Evolutionary conservation across 2,888 invertebrate species (phyloP), one percentile per base, ranked within the genome.

Genomic region (Drosophila stalkeri): DNA sequence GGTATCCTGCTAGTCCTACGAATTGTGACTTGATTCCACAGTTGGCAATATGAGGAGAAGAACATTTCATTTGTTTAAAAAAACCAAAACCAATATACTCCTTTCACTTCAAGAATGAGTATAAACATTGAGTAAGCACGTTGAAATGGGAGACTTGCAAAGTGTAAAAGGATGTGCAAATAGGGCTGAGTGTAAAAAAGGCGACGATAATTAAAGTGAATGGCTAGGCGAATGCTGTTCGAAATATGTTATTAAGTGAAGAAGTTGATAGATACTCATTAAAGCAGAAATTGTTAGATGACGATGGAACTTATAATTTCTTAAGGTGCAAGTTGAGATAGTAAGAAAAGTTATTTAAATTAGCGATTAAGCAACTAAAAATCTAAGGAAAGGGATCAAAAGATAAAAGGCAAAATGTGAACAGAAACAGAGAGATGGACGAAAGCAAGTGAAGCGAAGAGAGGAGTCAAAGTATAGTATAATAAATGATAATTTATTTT

Each of bases 131-230:
- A 31, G 35, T 23, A 41, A 18, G 35, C 59, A 62, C 56, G 33
- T 59, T 62, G 47, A 75, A 78, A 59, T 59, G 57, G 43, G 46
- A 61, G 37, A 16, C 59, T 39, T 54, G 56, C 9, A 35, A 75
- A 75, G 60, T 47, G 57, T 41, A 54, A 61, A 69, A 20, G 44
- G 27, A 51, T 35, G 51, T 51, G 51, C 33, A 51, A 51, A 51
- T 51, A 35, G 51, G 18, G 35, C 51, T 11, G 16, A 16, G 54
- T 31, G 27, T 39, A 39, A 31, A 39, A 56, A 54, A 41, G 64
- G 60, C 14, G 61, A 33, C 60, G 46, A 66, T 66, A 72, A 75
- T 77, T 76, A 63, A 71, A 57, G 44, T 60, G 56, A 70, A 60
- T 60, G 47, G 59, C 49, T 62, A 20, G 49, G 49, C 33, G 35